phyloP scores from a whole-genome alignment of 2,797 vertebrate species.

The Paratrypauchen microcephalus region DNA sequence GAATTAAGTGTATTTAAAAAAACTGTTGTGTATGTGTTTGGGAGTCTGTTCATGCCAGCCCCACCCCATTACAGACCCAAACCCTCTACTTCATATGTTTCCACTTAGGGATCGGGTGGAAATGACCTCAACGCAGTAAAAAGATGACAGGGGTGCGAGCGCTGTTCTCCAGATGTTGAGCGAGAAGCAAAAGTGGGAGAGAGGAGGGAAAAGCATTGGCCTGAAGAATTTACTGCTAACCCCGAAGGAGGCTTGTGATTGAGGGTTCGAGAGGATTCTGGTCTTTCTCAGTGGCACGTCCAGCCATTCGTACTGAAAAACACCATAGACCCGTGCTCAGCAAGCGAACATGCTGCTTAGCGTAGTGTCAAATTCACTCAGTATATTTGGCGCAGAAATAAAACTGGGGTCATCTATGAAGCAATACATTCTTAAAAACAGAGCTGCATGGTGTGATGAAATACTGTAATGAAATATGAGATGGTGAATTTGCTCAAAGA shows the following conservation, averaged over 20 bases:
- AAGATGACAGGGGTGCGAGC: constrained; percentile 79
- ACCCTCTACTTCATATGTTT: constrained; percentile 77
- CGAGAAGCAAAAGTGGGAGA: constrained; percentile 47
- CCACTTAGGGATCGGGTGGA: constrained; percentile 80
- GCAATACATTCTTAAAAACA: constrained; percentile 6
- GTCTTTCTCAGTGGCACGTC: constrained; percentile 67
- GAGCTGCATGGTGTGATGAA: neutral
- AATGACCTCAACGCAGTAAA: constrained; percentile 82
- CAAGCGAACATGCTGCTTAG: constrained; percentile 5
- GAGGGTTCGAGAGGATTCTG: constrained; percentile 76
- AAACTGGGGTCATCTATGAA: constrained; percentile 3
- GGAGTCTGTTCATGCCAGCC: constrained; percentile 70
- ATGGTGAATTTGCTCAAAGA: constrained; percentile 2
- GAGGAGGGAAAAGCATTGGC: constrained; percentile 74
- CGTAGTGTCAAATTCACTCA: neutral
- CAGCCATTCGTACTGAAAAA: constrained; percentile 15
- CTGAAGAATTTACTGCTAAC: constrained; percentile 80
- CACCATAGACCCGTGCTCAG: constrained; percentile 12
- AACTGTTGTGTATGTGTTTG: constrained; percentile 37
- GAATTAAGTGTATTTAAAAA: constrained; percentile 45
- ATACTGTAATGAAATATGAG: constrained; percentile 3
- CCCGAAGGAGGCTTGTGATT: constrained; percentile 76
- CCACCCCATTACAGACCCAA: constrained; percentile 72
- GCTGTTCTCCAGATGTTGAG: constrained; percentile 81
- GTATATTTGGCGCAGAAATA: neutral